Evolutionary conservation across 2,888 invertebrate species (phyloP), one percentile per base, ranked within the genome.

Genomic region (Tineola bisselliella): DNA sequence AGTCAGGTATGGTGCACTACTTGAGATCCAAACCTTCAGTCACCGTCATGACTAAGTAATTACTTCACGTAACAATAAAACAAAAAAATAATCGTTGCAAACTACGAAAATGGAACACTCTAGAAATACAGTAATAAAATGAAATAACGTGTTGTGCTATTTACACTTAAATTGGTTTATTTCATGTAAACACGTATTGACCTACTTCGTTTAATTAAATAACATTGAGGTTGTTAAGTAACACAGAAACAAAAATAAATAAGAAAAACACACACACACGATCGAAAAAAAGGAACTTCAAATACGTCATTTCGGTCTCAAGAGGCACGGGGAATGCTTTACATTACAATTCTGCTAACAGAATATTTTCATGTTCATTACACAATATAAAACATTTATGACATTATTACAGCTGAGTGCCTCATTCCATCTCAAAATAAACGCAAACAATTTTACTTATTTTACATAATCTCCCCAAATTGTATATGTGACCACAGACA

Each of bases 391-490:
- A 75, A 76, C 74, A 77, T 81, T 80, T 79, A 81, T 76, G 76
- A 71, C 74, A 73, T 76, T 75, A 79, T 76, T 76, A 76, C 70
- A 66, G 67, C 13, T 66, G 67, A 71, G 71, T 73, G 71, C 73
- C 71, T 68, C 69, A 69, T 67, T 74, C 74, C 63, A 67, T 6
- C 15, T 15, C 48, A 48, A 75, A 77, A 76, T 74, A 74, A 75
- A 74, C 68, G 70, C 69, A 73, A 75, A 76, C 77, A 77, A 77
- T 77, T 76, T 69, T 65, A 66, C 69, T 66, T 72, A 71, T 74
- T 76, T 75, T 74, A 74, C 78, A 77, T 81, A 78, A 81, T 77
- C 78, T 75, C 71, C 70, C 70, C 68, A 75, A 79, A 80, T 80
- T 81, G 76, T 74, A 74, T 69, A 71, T 70, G n/a, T n/a, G n/a